Percentiles rank a stretch among this genome's conserved stretches.
These are phyloP conservation scores for Thalassophryne amazonica DNA, from an alignment of 2,797 vertebrate species.

Conservation along the genomic window DNA sequence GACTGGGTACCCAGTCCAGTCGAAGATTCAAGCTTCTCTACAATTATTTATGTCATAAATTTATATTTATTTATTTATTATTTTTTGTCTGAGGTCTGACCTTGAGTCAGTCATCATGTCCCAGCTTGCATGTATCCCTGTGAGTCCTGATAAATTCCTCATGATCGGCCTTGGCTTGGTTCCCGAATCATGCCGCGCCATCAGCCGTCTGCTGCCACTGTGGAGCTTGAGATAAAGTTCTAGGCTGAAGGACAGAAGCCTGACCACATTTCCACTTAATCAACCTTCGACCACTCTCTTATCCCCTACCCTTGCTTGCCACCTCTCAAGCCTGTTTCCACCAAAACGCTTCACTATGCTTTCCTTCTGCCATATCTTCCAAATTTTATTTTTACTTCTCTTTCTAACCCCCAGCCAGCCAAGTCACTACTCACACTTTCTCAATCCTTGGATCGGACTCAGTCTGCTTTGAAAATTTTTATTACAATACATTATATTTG, in stretches of 20 bases:
- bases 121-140: no score
- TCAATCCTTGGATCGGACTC: no score
- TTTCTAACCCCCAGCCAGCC: not conserved
- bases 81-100: no score
- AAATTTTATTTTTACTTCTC: slow-evolving; percentile 18
- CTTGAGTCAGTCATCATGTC: no score
- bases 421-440: not conserved
- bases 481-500: no score
- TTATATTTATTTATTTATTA: no score
- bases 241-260: slow-evolving; percentile 44
- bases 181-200: slow-evolving; percentile 24
- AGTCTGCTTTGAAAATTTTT: no score
- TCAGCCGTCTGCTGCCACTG: slow-evolving; percentile 39
- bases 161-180: slow-evolving; percentile 10
- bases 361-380: slow-evolving; percentile 1
- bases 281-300: slow-evolving; percentile 25
- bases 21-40: no score
- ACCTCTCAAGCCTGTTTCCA: slow-evolving; percentile 44
- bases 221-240: slow-evolving; percentile 68
- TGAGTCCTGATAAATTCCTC: no score
- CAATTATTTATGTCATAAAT: no score
- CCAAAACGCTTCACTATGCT: slow-evolving; percentile 18
- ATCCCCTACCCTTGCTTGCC: slow-evolving; percentile 20
- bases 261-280: slow-evolving; percentile 43
- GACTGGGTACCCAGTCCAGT: no score